phyloP scores from a whole-genome alignment of 2,888 invertebrate species.

The Diplazon laetatorius region DNA sequence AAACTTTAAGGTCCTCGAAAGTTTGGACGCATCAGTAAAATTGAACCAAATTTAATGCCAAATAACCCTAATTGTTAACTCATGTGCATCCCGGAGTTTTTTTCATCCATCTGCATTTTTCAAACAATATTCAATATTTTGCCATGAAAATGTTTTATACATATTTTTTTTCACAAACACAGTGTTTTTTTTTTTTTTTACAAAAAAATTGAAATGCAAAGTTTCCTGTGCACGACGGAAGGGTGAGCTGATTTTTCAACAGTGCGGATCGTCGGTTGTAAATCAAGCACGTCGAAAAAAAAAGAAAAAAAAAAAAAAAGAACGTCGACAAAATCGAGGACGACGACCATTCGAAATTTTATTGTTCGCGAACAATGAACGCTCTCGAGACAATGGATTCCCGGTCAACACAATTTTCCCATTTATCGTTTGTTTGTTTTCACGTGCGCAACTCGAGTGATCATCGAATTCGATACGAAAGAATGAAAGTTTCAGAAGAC shows the following conservation, averaged over 20 bases:
- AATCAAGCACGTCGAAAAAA: slow-evolving; percentile 54
- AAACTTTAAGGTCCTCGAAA: too few relatives aligned
- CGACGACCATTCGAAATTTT: slow-evolving; percentile 26
- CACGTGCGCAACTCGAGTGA: slow-evolving; percentile 45
- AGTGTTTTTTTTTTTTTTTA: background rate
- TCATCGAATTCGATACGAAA: slow-evolving; percentile 50
- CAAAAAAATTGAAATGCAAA: background rate
- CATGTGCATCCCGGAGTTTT: too few relatives aligned
- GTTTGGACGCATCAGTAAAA: too few relatives aligned
- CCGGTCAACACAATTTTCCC: background rate
- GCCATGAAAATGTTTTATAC: background rate
- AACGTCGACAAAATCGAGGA: slow-evolving; percentile 42
- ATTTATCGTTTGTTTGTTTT: slow-evolving; percentile 39
- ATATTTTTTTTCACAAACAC: background rate
- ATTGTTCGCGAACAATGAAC: slow-evolving; percentile 36
- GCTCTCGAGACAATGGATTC: too few relatives aligned
- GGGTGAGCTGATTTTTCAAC: slow-evolving; percentile 29
- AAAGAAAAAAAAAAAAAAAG: too few relatives aligned
- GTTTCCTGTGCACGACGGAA: background rate
- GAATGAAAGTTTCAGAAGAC: slow-evolving; percentile 41
- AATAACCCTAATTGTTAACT: too few relatives aligned
- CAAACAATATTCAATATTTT: too few relatives aligned
- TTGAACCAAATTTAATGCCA: too few relatives aligned
- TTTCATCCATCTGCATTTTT: too few relatives aligned
- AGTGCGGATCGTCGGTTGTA: slow-evolving; percentile 23